A percentile compares a stretch with the other conserved stretches of the same genome.
Conservation (phyloP, 2,797 vertebrate genomes). For the Vespertilio murinus region DNA sequence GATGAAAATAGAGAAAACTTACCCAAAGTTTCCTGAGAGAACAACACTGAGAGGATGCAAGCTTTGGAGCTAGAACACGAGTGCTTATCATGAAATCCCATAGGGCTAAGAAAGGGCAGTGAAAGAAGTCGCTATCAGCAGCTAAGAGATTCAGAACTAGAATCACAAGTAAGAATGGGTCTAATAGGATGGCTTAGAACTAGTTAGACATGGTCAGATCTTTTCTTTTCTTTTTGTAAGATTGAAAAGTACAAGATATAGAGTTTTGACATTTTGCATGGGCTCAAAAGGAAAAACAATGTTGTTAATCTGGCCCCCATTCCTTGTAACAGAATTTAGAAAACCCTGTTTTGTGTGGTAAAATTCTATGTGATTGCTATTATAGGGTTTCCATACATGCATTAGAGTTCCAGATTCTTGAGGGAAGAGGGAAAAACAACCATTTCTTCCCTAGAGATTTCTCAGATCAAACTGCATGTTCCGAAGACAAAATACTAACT, state of each 20-base stretch:
- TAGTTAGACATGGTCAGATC: background rate
- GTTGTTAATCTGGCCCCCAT: background rate
- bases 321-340: background rate
- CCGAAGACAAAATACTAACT: background rate
- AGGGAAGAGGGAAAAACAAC: background rate
- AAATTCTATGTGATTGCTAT: background rate
- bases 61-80: background rate
- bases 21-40: background rate
- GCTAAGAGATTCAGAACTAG: background rate
- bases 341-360: background rate
- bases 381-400: background rate
- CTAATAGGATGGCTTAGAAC: background rate
- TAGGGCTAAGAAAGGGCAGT: background rate
- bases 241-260: background rate
- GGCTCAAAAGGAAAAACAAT: background rate
- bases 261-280: background rate
- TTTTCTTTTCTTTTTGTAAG: background rate
- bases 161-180: background rate
- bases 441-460: background rate
- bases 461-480: background rate
- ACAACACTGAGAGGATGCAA: background rate
- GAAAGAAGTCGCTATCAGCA: background rate
- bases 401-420: background rate
- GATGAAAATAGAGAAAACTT: conserved; percentile 6
- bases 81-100: background rate